These are phyloP conservation scores for Neotoxoptera formosana DNA, from an alignment of 1,140 invertebrate species.

Conservation along the genomic window DNA sequence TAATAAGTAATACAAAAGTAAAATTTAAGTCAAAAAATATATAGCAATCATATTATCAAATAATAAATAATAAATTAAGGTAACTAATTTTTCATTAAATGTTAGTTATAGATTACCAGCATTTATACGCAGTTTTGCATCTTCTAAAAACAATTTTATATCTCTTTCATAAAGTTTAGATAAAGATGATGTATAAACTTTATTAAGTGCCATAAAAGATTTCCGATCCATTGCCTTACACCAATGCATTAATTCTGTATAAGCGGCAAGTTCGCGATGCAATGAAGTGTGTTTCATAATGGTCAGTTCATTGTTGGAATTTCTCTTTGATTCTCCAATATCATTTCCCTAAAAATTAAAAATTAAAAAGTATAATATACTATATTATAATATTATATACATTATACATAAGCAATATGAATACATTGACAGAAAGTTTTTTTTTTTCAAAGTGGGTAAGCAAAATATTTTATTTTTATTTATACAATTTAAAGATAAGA, in stretches of 20 bases:
- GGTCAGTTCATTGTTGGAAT: constrained; percentile 66
- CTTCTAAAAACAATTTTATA: constrained; percentile 80
- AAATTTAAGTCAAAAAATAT: background rate
- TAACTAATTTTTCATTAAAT: background rate
- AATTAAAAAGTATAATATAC: background rate
- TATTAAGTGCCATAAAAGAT: constrained; percentile 80
- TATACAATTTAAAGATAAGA: too few relatives aligned
- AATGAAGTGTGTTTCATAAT: constrained; percentile 79
- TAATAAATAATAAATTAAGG: background rate
- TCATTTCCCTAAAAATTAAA: constrained; percentile 70
- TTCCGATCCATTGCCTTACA: constrained; percentile 84
- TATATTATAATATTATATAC: background rate
- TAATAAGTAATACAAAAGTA: constrained; percentile 8
- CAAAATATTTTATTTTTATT: background rate
- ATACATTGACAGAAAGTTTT: background rate
- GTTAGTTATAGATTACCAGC: constrained; percentile 61
- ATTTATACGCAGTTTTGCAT: constrained; percentile 70
- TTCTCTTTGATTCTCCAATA: constrained; percentile 68
- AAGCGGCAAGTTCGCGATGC: constrained; percentile 83
- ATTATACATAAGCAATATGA: background rate
- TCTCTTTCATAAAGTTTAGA: constrained; percentile 87
- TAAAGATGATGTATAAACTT: constrained; percentile 80
- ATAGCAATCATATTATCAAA: background rate
- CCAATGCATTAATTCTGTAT: constrained; percentile 91
- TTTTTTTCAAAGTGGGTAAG: background rate